A percentile compares a stretch with the other conserved stretches of the same genome.
phyloP scores from a whole-genome alignment of 2,113 vertebrate species.

The Redunca redunca region DNA sequence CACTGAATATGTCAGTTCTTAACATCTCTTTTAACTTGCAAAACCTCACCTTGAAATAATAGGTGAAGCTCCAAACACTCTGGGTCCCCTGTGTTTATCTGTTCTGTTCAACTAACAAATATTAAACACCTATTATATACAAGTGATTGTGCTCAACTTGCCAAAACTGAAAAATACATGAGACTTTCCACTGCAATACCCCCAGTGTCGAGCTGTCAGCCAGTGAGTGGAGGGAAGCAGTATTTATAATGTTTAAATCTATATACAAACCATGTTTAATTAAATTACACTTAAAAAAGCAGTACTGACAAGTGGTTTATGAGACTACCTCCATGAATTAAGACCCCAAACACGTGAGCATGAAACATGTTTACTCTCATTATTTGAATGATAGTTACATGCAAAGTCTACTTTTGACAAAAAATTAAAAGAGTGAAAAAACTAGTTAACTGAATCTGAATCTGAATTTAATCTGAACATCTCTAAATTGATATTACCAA shows the following conservation, averaged over 20 bases:
- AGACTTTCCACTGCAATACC: neutral
- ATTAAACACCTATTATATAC: neutral
- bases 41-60: constrained; percentile 6
- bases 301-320: neutral
- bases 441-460: neutral
- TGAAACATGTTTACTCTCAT: neutral
- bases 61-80: neutral
- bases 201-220: too few species aligned
- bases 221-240: neutral
- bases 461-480: neutral
- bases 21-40: neutral
- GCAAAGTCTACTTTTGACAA: neutral
- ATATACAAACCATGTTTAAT: neutral
- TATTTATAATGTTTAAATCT: neutral
- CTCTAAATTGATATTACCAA: neutral
- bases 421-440: neutral
- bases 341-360: neutral
- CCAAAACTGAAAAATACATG: neutral
- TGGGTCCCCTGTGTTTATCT: neutral
- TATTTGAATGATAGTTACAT: neutral
- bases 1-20: neutral
- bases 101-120: neutral
- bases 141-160: neutral
- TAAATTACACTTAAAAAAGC: neutral
- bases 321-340: neutral